Percentiles rank a stretch among this genome's conserved stretches.
phyloP scores from a whole-genome alignment of 2,113 vertebrate genomes.

The Pica pica region DNA sequence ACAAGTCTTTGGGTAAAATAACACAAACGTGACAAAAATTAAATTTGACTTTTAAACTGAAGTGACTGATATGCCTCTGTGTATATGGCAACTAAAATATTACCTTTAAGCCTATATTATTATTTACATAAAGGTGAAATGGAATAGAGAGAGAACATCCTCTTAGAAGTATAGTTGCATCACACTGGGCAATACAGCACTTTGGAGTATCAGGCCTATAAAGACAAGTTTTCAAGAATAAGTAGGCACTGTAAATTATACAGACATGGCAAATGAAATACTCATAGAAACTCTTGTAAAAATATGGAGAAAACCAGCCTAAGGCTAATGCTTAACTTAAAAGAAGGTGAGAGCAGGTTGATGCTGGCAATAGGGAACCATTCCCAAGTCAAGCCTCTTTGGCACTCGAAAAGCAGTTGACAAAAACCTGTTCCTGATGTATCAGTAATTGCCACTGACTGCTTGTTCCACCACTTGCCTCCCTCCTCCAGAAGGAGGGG shows the following conservation, averaged over 20 bases:
- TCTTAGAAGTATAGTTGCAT: neutral
- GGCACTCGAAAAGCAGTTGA: neutral
- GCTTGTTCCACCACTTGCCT: neutral
- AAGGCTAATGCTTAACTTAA: neutral
- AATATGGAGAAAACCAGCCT: neutral
- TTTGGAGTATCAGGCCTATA: neutral
- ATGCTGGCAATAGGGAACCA: fast-evolving
- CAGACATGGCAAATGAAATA: neutral
- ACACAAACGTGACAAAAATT: neutral
- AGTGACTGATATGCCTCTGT: neutral
- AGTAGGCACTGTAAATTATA: neutral
- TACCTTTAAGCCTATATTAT: neutral
- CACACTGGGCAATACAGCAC: neutral
- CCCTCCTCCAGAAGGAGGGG: neutral
- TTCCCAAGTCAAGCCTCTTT: neutral
- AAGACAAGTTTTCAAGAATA: neutral
- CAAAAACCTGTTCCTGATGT: neutral
- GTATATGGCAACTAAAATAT: neutral
- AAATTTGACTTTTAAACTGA: neutral
- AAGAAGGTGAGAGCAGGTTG: neutral
- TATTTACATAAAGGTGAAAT: neutral
- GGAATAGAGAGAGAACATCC: neutral
- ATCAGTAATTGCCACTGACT: neutral
- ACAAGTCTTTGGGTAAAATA: neutral
- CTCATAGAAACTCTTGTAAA: neutral